Base-by-base conservation (phyloP, 2,888 invertebrate genomes). In the Phyllotreta cruciferae region DNA sequence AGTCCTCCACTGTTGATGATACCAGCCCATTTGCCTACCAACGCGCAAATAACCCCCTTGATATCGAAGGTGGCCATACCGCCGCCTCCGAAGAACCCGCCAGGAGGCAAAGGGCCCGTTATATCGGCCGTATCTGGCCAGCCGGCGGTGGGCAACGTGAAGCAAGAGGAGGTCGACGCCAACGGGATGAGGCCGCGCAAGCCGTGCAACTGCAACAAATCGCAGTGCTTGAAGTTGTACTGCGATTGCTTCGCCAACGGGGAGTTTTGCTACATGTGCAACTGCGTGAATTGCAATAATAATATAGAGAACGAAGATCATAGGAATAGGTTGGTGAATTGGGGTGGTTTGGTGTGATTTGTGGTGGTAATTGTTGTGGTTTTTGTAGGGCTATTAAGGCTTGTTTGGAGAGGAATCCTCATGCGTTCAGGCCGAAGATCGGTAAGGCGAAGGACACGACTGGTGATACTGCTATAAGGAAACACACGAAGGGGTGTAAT, bases 161-260 rank as follows among this genome's bases (percentile, higher is more conserved):
- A 60, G 6, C 66, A 68, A 54, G 68, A 68, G 8, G 67, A 69
- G 50, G 64, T 66, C n/a, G 71, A 71, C n/a, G 63, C 70, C 39
- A 80, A 81, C 36, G 85, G 83, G 0, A 76, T 86, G 72, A 83
- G 91, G 69, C 90, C 93, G 0, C 85, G 94, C 49, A 98, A 98
- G 81, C 97, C 98, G 7, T 99, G 99, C 82, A 99, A 99, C 81
- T 99, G 99, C 82, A 98, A 96, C 36, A 98, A 98, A 82, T 98
- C 98, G 1, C 97, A 97, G 80, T 99, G 99, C 78, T 86, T 99
- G 66, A 99, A 99, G 83, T 82, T 99, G 82, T 98, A 99, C 81
- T 99, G 99, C 83, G 99, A 99, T 80, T 99, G 99, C 80, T 99
- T 99, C 85, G 98, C 99, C 3, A 98, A 98, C 83, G 99, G 98